Conservation (phyloP, 2,797 vertebrate species). For the Salmo trutta region DNA sequence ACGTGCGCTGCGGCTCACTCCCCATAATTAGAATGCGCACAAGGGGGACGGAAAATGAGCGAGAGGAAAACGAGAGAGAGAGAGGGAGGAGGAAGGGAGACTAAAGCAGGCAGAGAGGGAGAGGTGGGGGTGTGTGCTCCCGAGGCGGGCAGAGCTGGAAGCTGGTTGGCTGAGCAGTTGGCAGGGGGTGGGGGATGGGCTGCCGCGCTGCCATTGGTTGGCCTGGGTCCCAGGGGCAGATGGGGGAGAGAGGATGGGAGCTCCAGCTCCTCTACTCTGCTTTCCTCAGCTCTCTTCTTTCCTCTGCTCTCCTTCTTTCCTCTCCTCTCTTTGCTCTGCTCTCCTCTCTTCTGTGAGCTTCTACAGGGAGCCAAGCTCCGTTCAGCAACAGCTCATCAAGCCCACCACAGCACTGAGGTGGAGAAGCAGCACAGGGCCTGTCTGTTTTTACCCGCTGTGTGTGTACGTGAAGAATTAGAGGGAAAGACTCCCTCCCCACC, state of each 20-base stretch:
- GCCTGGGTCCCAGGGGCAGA: conserved; percentile 53
- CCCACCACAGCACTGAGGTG: conserved; percentile 34
- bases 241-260: conserved; percentile 49
- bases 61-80: conserved; percentile 11
- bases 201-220: conserved; percentile 65
- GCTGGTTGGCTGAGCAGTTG: conserved; percentile 70
- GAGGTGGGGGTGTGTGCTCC: conserved; percentile 52
- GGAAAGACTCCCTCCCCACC: neutral
- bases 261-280: conserved; percentile 25
- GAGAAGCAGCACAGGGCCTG: conserved; percentile 6
- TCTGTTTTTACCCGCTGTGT: conserved; percentile 14
- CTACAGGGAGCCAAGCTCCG: conserved; percentile 47
- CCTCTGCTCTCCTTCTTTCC: neutral
- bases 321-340: conserved; percentile 5
- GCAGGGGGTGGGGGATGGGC: conserved; percentile 61
- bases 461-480: neutral
- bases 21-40: conserved; percentile 73
- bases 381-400: conserved; percentile 57
- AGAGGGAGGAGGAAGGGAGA: conserved; percentile 4
- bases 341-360: neutral
- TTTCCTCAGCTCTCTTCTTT: neutral
- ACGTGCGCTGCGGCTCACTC: conserved; percentile 66
- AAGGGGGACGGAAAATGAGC: conserved; percentile 59
- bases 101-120: conserved; percentile 9
- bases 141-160: conserved; percentile 61